Percentiles rank a stretch among this genome's conserved stretches.
Evolutionary conservation across 2,113 vertebrate species (phyloP).

Genomic region (Dascyllus trimaculatus): DNA sequence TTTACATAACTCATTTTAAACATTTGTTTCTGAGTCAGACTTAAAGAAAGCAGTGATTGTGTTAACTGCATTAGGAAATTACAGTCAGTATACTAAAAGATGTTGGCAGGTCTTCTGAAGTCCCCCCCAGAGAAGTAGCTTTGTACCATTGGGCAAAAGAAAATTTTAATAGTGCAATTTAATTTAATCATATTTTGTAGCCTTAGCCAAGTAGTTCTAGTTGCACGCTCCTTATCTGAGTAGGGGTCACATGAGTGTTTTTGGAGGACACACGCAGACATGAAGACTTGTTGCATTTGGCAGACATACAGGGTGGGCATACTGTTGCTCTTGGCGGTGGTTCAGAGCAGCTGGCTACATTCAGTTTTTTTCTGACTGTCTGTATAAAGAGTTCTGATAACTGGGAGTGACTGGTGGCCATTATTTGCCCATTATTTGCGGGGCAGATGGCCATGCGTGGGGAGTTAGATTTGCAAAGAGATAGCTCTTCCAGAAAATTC

Average conservation of each 20-base stretch:
- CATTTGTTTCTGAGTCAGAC: no score
- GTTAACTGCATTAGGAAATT: no score
- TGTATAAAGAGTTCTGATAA: neutral
- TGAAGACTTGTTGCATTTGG: neutral
- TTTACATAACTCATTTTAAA: no score
- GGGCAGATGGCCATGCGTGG: neutral
- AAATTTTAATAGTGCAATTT: neutral
- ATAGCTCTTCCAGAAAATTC: neutral
- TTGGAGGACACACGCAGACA: neutral
- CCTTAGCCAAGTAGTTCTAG: neutral
- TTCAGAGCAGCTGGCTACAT: constrained; percentile 5
- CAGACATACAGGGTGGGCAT: neutral
- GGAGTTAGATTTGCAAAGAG: constrained; percentile 6
- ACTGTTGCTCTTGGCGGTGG: constrained; percentile 5
- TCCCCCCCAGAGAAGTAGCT: no score
- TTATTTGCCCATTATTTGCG: neutral
- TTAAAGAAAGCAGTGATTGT: no score
- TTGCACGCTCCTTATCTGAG: neutral
- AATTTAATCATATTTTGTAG: neutral
- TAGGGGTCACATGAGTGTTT: neutral
- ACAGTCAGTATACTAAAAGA: no score
- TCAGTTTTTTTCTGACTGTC: neutral
- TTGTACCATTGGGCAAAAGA: no score
- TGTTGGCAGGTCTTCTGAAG: no score
- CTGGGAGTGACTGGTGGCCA: neutral